phyloP scores from a whole-genome alignment of 1,140 invertebrate genomes.

The Asbolus verrucosus region DNA sequence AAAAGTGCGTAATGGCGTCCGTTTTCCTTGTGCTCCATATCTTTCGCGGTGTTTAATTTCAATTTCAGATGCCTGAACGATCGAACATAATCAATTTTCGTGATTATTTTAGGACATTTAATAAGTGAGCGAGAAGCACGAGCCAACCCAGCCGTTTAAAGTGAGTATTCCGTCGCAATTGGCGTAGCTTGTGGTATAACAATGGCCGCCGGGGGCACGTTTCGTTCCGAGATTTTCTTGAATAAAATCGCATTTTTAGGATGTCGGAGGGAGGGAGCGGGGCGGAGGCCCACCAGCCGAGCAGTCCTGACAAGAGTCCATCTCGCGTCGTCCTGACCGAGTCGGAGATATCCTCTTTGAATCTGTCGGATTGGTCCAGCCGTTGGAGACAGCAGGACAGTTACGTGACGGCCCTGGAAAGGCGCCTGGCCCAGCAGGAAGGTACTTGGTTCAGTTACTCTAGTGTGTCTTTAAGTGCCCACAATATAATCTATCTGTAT shows the following conservation, averaged over 20 bases:
- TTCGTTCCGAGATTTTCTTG: background rate
- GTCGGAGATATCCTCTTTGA: conserved; percentile 56
- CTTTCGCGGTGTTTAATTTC: background rate
- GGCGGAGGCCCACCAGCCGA: conserved; percentile 54
- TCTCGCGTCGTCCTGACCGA: conserved; percentile 58
- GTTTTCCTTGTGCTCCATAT: conserved; percentile 1
- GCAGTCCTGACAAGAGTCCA: conserved; percentile 56
- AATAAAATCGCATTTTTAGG: conserved; percentile 39
- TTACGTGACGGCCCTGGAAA: conserved; percentile 60
- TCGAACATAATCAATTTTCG: background rate
- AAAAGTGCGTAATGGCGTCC: conserved; percentile 36
- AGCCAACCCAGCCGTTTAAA: background rate
- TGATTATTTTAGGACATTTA: conserved; percentile 26
- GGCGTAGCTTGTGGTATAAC: background rate
- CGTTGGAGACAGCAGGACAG: conserved; percentile 63
- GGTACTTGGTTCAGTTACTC: conserved; percentile 62
- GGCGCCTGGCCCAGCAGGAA: conserved; percentile 62
- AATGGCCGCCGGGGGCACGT: conserved; percentile 35
- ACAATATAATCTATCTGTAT: conserved; percentile 5
- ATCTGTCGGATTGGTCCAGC: conserved; percentile 57
- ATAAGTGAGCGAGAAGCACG: background rate
- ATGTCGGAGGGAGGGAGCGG: conserved; percentile 59
- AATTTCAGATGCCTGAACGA: conserved; percentile 29
- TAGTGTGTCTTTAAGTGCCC: conserved; percentile 50
- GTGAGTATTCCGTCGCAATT: conserved; percentile 10